Conservation (phyloP, 1,140 invertebrate genomes). For the Megalopta genalis region DNA sequence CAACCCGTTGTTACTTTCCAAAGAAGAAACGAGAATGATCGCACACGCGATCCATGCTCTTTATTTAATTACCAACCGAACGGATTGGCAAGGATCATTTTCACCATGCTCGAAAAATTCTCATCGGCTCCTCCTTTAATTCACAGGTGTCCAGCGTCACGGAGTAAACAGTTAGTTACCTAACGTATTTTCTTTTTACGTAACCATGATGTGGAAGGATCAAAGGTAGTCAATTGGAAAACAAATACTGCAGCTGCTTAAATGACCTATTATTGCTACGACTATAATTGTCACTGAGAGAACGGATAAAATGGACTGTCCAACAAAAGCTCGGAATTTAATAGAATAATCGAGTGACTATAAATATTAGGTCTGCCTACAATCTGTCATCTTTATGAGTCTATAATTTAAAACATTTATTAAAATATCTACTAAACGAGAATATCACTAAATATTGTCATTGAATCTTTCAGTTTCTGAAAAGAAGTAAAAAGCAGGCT, state of each 20-base stretch:
- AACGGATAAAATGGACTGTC: too few relatives aligned
- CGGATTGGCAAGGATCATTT: neutral
- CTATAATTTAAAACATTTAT: too few relatives aligned
- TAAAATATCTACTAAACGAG: too few relatives aligned
- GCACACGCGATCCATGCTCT: neutral
- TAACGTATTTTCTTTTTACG: slow-evolving; percentile 12
- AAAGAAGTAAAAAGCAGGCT: too few relatives aligned
- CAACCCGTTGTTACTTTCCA: neutral
- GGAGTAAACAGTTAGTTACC: neutral
- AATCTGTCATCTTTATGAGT: too few relatives aligned
- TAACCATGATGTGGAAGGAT: neutral
- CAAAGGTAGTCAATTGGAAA: neutral
- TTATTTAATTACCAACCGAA: neutral
- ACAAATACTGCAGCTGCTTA: neutral
- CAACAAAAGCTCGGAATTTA: too few relatives aligned
- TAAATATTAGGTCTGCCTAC: too few relatives aligned
- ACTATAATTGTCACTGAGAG: too few relatives aligned
- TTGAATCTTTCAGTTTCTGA: too few relatives aligned
- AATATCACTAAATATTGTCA: too few relatives aligned
- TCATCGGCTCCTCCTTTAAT: neutral
- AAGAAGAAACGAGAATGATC: neutral
- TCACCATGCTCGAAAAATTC: neutral
- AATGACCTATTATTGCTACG: neutral
- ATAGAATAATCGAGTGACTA: too few relatives aligned
- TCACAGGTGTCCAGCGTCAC: neutral